A percentile compares a stretch with the other conserved stretches of the same genome.
Evolutionary conservation across 1,140 invertebrate genomes (phyloP).

Genomic region (Musca vetustissima): DNA sequence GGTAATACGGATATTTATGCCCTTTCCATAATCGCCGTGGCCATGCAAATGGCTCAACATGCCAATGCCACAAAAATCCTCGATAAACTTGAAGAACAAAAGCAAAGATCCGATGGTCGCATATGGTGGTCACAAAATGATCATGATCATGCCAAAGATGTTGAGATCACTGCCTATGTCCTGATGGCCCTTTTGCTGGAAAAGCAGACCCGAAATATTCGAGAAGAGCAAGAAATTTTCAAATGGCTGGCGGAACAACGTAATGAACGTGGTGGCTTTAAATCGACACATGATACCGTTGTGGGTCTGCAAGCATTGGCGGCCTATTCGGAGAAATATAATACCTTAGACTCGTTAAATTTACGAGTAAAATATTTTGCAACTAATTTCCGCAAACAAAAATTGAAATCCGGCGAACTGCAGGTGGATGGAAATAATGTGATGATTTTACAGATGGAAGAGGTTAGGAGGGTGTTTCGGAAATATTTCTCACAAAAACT

Average conservation of each 20-base stretch:
- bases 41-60: constrained; percentile 75
- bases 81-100: constrained; percentile 35
- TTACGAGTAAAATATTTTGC: constrained; percentile 41
- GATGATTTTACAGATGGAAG: constrained; percentile 56
- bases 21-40: constrained; percentile 75
- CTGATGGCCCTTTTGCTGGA: constrained; percentile 67
- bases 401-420: constrained; percentile 52
- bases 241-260: constrained; percentile 75
- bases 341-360: constrained; percentile 38
- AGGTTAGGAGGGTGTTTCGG: constrained; percentile 36
- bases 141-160: constrained; percentile 62
- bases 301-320: constrained; percentile 69
- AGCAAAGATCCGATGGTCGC: constrained; percentile 36
- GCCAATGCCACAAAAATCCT: constrained; percentile 37
- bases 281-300: constrained; percentile 72
- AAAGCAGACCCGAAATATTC: constrained; percentile 59
- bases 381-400: constrained; percentile 28
- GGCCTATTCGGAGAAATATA: constrained; percentile 57
- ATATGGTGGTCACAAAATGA: constrained; percentile 47
- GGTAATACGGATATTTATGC: constrained; percentile 75
- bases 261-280: constrained; percentile 76
- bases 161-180: constrained; percentile 78
- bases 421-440: constrained; percentile 53
- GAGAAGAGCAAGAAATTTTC: constrained; percentile 58
- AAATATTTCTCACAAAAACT: too few species aligned